phyloP scores from a whole-genome alignment of 2,797 vertebrate genomes.

The Avahi laniger region DNA sequence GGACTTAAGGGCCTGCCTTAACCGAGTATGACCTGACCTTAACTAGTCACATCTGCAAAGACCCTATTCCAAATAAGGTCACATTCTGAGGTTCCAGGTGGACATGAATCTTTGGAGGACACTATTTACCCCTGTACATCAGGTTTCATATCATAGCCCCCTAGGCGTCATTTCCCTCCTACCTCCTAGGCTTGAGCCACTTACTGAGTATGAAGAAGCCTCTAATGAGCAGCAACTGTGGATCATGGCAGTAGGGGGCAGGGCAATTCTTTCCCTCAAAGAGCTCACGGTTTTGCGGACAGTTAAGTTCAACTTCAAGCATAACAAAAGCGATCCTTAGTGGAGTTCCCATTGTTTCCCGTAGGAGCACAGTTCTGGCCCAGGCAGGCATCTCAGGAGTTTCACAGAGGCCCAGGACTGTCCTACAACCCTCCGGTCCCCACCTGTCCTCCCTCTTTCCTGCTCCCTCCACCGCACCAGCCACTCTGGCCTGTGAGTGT shows the following conservation, averaged over 20 bases:
- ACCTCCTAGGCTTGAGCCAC: not conserved
- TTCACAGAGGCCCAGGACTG: not conserved
- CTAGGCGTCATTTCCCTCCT: not conserved
- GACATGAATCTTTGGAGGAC: not conserved
- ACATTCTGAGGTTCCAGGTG: not conserved
- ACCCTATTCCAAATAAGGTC: not conserved
- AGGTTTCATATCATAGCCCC: not conserved
- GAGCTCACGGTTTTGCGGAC: not conserved
- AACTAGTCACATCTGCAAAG: not conserved
- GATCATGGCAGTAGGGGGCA: too few species aligned
- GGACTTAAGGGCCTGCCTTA: not conserved
- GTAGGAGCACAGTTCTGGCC: not conserved
- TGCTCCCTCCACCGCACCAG: not conserved
- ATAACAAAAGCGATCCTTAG: not conserved
- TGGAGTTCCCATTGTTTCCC: not conserved
- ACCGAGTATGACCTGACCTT: not conserved
- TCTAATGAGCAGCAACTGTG: not conserved
- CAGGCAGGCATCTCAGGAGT: not conserved
- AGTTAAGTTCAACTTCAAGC: not conserved
- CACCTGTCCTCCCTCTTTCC: too few species aligned
- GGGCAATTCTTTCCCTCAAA: not conserved
- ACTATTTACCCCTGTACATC: not conserved
- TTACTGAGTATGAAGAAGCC: not conserved
- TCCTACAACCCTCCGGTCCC: not conserved
- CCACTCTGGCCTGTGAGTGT: not conserved